Conservation (phyloP, 2,888 invertebrate species). For the Sinhomidia bicolor region DNA sequence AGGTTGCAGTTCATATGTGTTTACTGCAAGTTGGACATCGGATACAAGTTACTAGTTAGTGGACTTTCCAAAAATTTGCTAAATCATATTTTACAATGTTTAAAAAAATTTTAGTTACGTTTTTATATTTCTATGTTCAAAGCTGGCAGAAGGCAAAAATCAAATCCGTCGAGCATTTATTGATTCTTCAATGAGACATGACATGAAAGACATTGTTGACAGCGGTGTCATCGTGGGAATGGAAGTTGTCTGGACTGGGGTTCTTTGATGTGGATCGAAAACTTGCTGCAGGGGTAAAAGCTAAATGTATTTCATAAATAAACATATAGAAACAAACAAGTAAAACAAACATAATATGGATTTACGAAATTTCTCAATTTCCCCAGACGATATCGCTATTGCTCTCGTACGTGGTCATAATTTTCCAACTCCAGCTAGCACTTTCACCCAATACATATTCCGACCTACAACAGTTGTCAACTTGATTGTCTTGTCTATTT, state of each 20-base stretch:
- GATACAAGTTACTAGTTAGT: constrained; percentile 52
- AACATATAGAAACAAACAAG: no score
- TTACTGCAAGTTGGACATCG: constrained; percentile 66
- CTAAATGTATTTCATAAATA: no score
- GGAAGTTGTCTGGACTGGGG: constrained; percentile 63
- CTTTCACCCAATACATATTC: constrained; percentile 1
- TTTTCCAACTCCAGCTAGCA: constrained; percentile 61
- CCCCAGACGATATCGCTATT: constrained; percentile 52
- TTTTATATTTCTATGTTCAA: not conserved
- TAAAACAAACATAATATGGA: no score
- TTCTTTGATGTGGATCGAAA: constrained; percentile 70
- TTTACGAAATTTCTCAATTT: not conserved
- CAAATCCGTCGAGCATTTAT: constrained; percentile 35
- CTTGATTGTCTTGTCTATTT: no score
- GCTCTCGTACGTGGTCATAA: constrained; percentile 64
- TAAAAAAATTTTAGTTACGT: not conserved
- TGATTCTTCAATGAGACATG: not conserved
- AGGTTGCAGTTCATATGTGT: constrained; percentile 58
- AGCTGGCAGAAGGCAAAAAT: constrained; percentile 51
- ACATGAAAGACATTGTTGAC: constrained; percentile 47
- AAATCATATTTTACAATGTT: not conserved
- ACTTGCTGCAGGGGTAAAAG: constrained; percentile 66
- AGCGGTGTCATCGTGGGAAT: constrained; percentile 44
- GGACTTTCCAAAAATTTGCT: no score
- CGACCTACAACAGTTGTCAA: no score